Conservation (phyloP, 2,113 vertebrate species). For the Haemorhous mexicanus region DNA sequence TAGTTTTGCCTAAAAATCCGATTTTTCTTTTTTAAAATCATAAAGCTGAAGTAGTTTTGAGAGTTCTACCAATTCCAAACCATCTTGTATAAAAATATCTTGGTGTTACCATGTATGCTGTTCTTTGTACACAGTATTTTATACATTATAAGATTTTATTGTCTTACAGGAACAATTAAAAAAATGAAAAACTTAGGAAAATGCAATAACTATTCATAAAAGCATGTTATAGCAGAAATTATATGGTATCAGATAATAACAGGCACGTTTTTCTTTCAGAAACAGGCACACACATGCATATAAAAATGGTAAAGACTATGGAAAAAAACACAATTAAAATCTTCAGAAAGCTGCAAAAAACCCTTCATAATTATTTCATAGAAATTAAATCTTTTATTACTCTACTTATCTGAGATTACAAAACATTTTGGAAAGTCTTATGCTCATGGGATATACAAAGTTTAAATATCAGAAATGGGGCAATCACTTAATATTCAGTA, state of each 20-base stretch:
- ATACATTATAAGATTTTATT: neutral
- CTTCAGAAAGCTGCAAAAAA: neutral
- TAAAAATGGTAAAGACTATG: neutral
- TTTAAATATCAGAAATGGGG: neutral
- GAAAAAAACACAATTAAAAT: neutral
- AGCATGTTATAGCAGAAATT: neutral
- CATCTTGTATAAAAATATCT: neutral
- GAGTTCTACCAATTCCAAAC: neutral
- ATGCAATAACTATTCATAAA: neutral
- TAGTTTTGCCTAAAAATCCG: neutral
- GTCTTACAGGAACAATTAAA: neutral
- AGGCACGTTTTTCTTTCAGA: neutral
- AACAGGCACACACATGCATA: neutral
- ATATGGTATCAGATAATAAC: neutral
- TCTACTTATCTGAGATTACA: neutral
- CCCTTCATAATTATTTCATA: neutral
- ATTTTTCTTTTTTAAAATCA: neutral
- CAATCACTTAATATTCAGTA: neutral
- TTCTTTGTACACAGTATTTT: neutral
- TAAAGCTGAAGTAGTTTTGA: neutral
- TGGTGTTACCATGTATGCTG: neutral
- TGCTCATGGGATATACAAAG: neutral
- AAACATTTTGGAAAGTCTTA: neutral
- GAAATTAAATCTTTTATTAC: neutral
- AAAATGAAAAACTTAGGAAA: rapidly evolving